Evolutionary conservation across 2,797 vertebrate genomes (phyloP), one percentile per base, ranked within the genome.

Genomic region (Gymnothorax reevesii): DNA sequence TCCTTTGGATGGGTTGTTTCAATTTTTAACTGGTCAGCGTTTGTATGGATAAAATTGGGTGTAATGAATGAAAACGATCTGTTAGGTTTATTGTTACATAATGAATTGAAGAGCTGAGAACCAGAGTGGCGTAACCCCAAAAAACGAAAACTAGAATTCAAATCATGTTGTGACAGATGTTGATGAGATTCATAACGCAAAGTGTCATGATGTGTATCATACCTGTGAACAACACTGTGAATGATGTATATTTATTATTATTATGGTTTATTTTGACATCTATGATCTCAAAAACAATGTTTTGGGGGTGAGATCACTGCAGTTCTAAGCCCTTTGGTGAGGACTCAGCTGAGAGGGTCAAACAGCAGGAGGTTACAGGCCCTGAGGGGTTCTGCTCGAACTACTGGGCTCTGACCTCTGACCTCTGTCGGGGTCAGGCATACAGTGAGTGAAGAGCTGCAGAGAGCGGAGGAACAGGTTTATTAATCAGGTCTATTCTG

Each of bases 401-500:
- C 55, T 49, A 42, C 42, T 52, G 20, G 25, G 57, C 27, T 12
- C 52, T 42, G 55, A 22, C 82, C 27, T 12, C 52, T 42, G 55
- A 22, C 82, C 59, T 73, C 69, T 84, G 42, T 62, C 49, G 57
- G 60, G 57, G 62, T 82, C 87, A 82, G 59, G 20, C 57, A 33
- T 42, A 7, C 33, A 42, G 33, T 17, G 3, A 73, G 42, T 54
- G 8, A 77, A 60, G 84, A n/a, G 62, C 52, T 22, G 83, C 25
- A 57, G 77, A 85, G 73, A 42, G 73, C 17, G 17, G 33, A 84
- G 82, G 75, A 82, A 22, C 27, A 64, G 57, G 54, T 15, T 85
- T 87, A 77, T 82, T 69, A 69, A 87, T 85, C 57, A 54, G 75
- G 59, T 82, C 83, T 87, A 85, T 85, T 87, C 77, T 83, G 83